Conservation (phyloP, 2,113 vertebrate genomes). For the Bothrops jararaca region DNA sequence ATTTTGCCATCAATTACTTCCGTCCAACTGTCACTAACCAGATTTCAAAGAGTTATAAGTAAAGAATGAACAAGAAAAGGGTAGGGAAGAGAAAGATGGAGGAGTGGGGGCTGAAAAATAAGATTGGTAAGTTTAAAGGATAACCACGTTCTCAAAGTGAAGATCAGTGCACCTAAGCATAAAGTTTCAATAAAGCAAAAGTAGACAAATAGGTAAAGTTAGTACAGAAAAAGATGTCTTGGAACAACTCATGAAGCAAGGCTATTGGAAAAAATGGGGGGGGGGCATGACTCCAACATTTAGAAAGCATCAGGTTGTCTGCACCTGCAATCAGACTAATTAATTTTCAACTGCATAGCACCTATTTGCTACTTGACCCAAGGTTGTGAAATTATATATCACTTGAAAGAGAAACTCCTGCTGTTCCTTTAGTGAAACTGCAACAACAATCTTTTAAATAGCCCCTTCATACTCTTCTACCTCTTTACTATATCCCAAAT, state of each 20-base stretch:
- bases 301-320: not conserved
- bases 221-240: not conserved
- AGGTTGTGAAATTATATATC: not conserved
- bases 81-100: not conserved
- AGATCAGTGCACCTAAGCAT: not conserved
- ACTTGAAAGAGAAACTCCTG: not conserved
- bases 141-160: not conserved
- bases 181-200: not conserved
- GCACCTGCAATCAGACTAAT: not conserved
- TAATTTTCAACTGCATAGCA: not conserved
- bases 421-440: not conserved
- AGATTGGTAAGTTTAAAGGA: not conserved
- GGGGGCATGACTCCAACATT: not conserved
- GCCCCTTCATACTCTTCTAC: not conserved
- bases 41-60: not conserved
- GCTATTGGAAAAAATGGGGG: not conserved
- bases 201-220: not conserved
- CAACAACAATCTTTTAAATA: not conserved
- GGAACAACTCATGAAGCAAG: not conserved
- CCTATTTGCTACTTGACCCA: not conserved
- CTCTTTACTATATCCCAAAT: not conserved
- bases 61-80: not conserved
- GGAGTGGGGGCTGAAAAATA: not conserved
- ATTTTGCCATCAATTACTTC: not conserved
- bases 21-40: not conserved